Evolutionary conservation across 1,140 invertebrate genomes (phyloP), one percentile per base, ranked within the genome.

Genomic region (Oreohelix idahoensis): DNA sequence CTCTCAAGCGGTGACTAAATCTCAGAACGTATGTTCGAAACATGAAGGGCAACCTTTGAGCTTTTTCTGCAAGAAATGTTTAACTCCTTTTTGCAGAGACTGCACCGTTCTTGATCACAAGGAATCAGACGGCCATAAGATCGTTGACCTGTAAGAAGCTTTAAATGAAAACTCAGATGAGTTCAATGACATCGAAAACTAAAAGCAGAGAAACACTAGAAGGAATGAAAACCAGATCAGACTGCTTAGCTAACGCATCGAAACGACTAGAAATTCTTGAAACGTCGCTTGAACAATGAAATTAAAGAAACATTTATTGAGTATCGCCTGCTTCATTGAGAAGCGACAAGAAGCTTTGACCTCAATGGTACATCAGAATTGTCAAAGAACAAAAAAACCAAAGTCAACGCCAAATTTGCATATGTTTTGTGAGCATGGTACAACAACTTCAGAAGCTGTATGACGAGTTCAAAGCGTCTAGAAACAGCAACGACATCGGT

Each of bases 81-180:
- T 86, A 45, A 81, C 86, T 32, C 90, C 91, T 0, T 88, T 92
- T 11, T 92, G 91, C 76, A 74, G 90, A 26, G 91, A 92, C 84
- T 92, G 91, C 84, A 91, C 90, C 0, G 89, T 92, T 35, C 84
- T 92, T 10, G 91, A 92, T 75, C 91, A 92, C 84, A 92, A 91
- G 71, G 90, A 92, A 80, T 71, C 81, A 11, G 86, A 89, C 45
- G 88, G 89, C 15, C 90, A 91, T 81, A 83, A 74, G 10, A 90
- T 91, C 51, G 87, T 89, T 45, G 90, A 91, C 75, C 87, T 91
- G 20, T 83, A 86, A 36, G 84, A 89, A 45, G 89, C 89, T 0
- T 39, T 91, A 29, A 87, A 74, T 45, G 89, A 90, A 38, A 89
- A 85, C 45, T 85, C 87, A 20, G 86, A 85, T 0, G 86, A 89